These are phyloP conservation scores for Caenorhabditis macrosperma DNA, from an alignment of 2,888 invertebrate species.

Conservation along the genomic window DNA sequence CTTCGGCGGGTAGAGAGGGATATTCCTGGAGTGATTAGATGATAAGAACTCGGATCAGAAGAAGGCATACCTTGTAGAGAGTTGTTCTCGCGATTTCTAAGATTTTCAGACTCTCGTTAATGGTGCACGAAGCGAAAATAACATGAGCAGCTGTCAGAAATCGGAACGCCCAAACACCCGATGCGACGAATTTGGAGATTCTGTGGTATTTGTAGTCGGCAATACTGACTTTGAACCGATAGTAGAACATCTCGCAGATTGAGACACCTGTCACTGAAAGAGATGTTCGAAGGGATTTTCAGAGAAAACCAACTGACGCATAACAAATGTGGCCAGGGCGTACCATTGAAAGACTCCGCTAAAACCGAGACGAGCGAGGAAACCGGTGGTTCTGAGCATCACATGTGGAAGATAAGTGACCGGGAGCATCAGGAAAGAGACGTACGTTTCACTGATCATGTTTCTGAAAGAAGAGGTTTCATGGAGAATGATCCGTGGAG, in stretches of 20 bases:
- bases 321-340: not conserved
- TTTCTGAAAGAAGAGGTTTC: not conserved
- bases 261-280: no score
- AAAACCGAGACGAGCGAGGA: not conserved
- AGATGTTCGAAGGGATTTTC: no score
- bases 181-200: not conserved
- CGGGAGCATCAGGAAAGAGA: not conserved
- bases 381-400: not conserved
- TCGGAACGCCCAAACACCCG: not conserved
- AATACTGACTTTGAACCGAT: not conserved
- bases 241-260: not conserved
- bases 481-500: not conserved
- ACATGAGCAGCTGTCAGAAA: not conserved
- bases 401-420: not conserved
- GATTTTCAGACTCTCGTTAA: not conserved
- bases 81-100: not conserved
- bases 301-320: no score
- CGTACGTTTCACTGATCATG: not conserved
- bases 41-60: no score
- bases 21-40: no score
- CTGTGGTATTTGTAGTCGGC: not conserved
- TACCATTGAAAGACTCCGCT: not conserved
- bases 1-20: not conserved
- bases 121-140: not conserved
- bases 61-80: not conserved